Evolutionary conservation across 2,113 vertebrate genomes (phyloP).

Genomic region (Scopus umbretta): DNA sequence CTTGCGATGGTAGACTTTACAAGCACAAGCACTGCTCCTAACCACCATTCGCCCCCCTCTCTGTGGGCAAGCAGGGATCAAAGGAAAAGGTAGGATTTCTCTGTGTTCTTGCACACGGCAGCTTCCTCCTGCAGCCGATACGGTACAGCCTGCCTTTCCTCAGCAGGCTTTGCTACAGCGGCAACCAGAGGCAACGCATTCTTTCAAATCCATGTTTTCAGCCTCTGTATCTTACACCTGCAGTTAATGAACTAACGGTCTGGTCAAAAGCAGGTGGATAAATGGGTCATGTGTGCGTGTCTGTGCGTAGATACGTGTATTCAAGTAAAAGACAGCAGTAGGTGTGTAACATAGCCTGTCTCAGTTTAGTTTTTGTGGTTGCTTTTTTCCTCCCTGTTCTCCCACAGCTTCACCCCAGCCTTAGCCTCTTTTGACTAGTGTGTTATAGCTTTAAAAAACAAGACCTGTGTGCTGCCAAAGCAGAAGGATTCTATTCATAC

Average conservation of each 20-base stretch:
- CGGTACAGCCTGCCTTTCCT: neutral
- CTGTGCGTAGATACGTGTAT: fast-evolving
- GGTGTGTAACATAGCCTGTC: neutral
- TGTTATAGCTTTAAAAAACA: neutral
- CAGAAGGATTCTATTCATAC: neutral
- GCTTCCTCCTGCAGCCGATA: neutral
- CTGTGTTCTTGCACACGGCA: fast-evolving
- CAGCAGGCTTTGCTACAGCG: neutral
- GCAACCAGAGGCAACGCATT: fast-evolving
- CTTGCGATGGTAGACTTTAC: neutral
- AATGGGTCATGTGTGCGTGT: neutral
- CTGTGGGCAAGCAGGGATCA: fast-evolving
- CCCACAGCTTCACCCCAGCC: neutral
- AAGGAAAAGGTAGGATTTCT: neutral
- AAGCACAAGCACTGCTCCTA: neutral
- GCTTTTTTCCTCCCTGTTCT: neutral
- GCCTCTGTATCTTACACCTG: neutral
- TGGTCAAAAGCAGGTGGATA: neutral
- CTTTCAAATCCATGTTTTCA: neutral
- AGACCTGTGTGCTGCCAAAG: neutral
- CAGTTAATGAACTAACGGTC: neutral
- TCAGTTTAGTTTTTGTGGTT: neutral
- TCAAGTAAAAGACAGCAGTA: neutral
- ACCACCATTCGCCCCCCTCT: neutral
- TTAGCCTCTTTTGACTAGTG: neutral